These are phyloP conservation scores for Phalloptychus januarius DNA, from an alignment of 2,797 vertebrate species.

Conservation along the genomic window DNA sequence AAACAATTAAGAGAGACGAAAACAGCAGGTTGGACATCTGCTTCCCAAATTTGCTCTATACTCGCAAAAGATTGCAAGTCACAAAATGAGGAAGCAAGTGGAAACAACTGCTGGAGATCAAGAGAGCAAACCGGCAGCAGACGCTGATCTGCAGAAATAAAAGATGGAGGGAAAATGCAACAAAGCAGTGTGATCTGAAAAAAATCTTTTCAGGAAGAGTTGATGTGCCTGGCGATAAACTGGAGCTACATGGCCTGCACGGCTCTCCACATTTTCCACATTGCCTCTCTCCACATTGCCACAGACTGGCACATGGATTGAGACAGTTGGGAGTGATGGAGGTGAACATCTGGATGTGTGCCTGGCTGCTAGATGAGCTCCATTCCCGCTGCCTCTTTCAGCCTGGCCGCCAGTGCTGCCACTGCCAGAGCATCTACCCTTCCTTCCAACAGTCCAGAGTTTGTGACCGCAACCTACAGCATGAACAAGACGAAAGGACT, in stretches of 20 bases:
- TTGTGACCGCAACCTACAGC: constrained; percentile 36
- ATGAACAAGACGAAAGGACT: constrained; percentile 31
- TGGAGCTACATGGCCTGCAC: constrained; percentile 46
- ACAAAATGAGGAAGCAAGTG: constrained; percentile 7
- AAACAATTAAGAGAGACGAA: constrained; percentile 19
- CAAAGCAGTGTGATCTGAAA: neutral
- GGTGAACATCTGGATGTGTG: constrained; percentile 59
- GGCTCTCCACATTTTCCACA: constrained; percentile 23
- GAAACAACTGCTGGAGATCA: constrained; percentile 22
- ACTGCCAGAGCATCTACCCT: constrained; percentile 54
- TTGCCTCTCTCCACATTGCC: constrained; percentile 4
- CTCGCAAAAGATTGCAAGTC: neutral
- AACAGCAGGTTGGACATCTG: constrained; percentile 21
- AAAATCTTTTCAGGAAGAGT: neutral
- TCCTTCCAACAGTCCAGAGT: constrained; percentile 30
- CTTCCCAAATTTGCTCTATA: constrained; percentile 4
- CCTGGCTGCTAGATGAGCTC: constrained; percentile 52
- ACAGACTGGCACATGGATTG: constrained; percentile 59
- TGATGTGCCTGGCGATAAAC: constrained; percentile 6
- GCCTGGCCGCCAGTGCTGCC: constrained; percentile 14
- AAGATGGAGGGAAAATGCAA: constrained; percentile 13
- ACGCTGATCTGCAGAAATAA: constrained; percentile 9
- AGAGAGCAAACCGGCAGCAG: constrained; percentile 10
- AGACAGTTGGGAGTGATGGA: constrained; percentile 34
- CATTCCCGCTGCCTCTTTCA: constrained; percentile 35